A percentile compares a stretch with the other conserved stretches of the same genome.
Conservation (phyloP, 2,797 vertebrate genomes). For the Coregonus sp. region DNA sequence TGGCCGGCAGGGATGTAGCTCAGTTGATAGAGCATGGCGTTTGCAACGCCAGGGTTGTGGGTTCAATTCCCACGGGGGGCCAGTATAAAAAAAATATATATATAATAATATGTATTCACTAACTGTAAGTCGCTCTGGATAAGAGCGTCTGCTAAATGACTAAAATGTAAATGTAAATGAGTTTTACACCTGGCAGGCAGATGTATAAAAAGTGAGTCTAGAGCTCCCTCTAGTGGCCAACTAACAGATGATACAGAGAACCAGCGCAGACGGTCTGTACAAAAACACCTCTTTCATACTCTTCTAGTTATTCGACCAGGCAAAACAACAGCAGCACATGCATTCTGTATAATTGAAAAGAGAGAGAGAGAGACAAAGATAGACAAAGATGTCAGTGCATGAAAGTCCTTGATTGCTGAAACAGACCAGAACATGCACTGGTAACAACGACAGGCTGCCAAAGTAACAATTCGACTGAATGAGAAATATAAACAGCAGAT, state of each 20-base stretch:
- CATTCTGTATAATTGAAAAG: not conserved
- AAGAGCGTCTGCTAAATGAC: too few relatives aligned
- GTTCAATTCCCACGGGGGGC: too few relatives aligned
- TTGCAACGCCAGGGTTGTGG: too few relatives aligned
- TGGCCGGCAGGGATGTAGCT: too few relatives aligned
- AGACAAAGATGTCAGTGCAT: not conserved
- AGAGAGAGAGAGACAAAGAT: not conserved
- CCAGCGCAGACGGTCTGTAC: not conserved
- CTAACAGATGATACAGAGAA: too few relatives aligned
- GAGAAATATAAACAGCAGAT: conserved; percentile 17
- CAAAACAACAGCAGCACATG: not conserved
- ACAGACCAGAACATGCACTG: conserved; percentile 6
- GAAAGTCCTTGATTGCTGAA: not conserved
- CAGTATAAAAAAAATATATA: too few relatives aligned
- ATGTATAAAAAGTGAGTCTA: not conserved
- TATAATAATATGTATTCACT: too few relatives aligned
- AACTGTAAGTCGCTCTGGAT: too few relatives aligned
- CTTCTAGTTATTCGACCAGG: not conserved
- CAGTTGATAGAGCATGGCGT: too few relatives aligned
- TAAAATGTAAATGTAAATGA: too few relatives aligned
- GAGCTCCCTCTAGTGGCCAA: not conserved
- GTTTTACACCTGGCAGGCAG: too few relatives aligned
- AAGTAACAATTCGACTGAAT: conserved; percentile 28
- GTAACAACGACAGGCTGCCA: not conserved
- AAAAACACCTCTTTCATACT: not conserved